Percentiles rank a stretch among this genome's conserved stretches.
phyloP scores from a whole-genome alignment of 2,797 vertebrate species.

The Neosalanx taihuensis region DNA sequence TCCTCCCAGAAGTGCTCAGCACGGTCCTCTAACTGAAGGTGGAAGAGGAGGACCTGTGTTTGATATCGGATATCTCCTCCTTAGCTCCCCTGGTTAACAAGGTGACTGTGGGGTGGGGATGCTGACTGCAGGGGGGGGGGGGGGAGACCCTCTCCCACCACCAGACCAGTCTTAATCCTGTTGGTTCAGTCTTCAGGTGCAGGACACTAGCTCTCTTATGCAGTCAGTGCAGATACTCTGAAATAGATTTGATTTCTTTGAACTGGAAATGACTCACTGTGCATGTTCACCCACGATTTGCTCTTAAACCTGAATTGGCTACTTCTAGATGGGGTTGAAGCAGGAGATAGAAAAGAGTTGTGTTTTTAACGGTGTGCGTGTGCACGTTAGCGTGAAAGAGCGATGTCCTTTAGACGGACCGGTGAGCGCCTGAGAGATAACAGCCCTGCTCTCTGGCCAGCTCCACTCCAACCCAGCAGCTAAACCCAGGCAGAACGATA shows the following conservation, averaged over 20 bases:
- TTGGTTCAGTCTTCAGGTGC: slow-evolving; percentile 3
- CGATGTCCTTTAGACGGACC: too few species aligned
- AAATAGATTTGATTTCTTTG: slow-evolving; percentile 15
- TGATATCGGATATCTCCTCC: slow-evolving; percentile 35
- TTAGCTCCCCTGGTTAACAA: slow-evolving; percentile 40
- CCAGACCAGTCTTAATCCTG: slow-evolving; percentile 3
- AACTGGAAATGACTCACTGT: not conserved
- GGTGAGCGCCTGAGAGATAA: too few species aligned
- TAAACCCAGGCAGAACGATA: too few species aligned
- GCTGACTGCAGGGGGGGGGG: slow-evolving; percentile 18
- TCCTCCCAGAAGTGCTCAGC: slow-evolving; percentile 45
- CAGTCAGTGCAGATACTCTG: slow-evolving; percentile 23
- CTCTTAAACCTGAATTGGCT: too few species aligned
- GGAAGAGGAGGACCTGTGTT: slow-evolving; percentile 21
- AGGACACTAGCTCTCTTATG: slow-evolving; percentile 1
- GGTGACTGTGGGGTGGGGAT: slow-evolving; percentile 23
- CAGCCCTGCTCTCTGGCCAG: too few species aligned
- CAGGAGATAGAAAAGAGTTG: too few species aligned
- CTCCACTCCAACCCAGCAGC: too few species aligned
- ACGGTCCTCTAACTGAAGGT: slow-evolving; percentile 32
- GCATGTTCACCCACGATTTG: too few species aligned
- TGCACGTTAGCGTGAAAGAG: too few species aligned
- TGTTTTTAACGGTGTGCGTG: too few species aligned
- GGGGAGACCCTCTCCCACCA: slow-evolving; percentile 22
- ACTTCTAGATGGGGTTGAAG: too few species aligned